A percentile compares a stretch with the other conserved stretches of the same genome.
Evolutionary conservation across 2,797 vertebrate species (phyloP).

Genomic region (Limosa lapponica): DNA sequence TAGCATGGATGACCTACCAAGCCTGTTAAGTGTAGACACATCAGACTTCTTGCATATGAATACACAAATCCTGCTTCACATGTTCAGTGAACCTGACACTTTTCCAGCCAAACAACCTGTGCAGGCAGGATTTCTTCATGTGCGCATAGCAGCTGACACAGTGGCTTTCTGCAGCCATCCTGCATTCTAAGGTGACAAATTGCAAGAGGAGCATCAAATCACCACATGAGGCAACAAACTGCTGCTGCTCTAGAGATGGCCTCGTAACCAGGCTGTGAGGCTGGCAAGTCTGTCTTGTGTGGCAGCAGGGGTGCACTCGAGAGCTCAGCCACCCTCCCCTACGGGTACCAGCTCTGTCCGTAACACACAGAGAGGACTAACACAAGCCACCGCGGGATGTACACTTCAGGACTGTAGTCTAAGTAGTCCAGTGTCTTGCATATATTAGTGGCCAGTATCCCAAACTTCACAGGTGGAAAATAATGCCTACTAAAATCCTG

Average conservation of each 20-base stretch:
- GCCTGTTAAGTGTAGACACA: neutral
- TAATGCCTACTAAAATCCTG: neutral
- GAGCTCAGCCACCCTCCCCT: neutral
- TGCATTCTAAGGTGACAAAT: neutral
- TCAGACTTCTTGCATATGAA: neutral
- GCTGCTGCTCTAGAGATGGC: neutral
- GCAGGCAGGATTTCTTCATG: neutral
- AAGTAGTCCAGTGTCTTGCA: neutral
- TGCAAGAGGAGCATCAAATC: neutral
- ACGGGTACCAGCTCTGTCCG: accelerated
- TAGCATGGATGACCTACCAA: neutral
- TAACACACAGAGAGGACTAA: neutral
- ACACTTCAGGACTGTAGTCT: neutral
- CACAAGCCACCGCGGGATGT: accelerated
- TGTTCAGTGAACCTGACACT: neutral
- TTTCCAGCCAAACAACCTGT: neutral
- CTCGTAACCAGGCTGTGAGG: neutral
- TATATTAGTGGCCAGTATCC: accelerated
- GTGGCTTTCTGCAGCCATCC: neutral
- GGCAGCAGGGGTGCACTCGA: accelerated
- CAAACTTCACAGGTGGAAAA: neutral
- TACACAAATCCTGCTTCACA: neutral
- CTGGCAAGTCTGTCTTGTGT: accelerated
- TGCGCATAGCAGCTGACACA: neutral
- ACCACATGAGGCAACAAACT: neutral